Evolutionary conservation across 2,888 invertebrate genomes (phyloP).

Genomic region (Lithophane socia): DNA sequence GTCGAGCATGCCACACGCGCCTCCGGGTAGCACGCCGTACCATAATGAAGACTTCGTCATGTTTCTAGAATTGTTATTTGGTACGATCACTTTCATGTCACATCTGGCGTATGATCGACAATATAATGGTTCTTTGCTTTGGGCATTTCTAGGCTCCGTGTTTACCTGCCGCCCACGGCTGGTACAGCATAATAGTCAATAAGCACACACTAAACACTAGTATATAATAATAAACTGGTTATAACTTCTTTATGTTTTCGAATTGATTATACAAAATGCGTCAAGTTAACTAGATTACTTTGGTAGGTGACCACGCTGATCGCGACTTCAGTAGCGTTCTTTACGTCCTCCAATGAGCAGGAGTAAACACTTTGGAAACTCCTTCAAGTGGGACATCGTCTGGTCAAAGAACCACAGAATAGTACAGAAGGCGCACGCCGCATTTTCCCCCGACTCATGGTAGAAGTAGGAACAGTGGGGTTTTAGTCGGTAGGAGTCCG

Average conservation of each 20-base stretch:
- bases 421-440: too few relatives aligned
- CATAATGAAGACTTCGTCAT: conserved; percentile 93
- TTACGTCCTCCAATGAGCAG: too few relatives aligned
- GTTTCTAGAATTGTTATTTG: conserved; percentile 72
- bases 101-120: neutral
- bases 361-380: neutral
- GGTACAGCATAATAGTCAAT: neutral
- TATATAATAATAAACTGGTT: neutral
- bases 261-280: neutral
- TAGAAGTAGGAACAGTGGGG: too few relatives aligned
- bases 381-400: neutral
- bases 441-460: too few relatives aligned
- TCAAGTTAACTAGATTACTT: neutral
- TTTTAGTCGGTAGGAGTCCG: too few relatives aligned
- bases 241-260: neutral
- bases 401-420: neutral
- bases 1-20: conserved; percentile 98
- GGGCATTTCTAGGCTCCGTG: neutral
- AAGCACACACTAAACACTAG: neutral
- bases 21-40: conserved; percentile 97
- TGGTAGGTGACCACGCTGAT: neutral
- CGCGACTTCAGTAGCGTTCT: neutral
- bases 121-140: neutral
- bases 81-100: conserved; percentile 12
- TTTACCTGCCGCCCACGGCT: too few relatives aligned